phyloP scores from a whole-genome alignment of 2,888 invertebrate genomes.

The Bugulina stolonifera region DNA sequence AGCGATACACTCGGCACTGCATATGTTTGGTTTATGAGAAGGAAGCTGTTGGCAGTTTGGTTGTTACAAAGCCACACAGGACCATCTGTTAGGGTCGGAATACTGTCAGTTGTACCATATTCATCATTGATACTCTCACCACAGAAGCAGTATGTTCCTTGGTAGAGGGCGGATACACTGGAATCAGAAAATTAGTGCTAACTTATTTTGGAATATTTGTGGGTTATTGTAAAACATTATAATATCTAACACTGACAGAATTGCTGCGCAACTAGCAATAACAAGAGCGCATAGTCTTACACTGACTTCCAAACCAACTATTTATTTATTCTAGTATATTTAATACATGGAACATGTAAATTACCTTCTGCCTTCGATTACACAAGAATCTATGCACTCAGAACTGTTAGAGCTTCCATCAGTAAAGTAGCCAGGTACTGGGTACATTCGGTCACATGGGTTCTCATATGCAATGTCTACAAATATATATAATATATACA shows the following conservation, averaged over 20 bases:
- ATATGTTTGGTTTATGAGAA: not conserved
- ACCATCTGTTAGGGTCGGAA: not conserved
- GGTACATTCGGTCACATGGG: not conserved
- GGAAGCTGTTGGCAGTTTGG: not conserved
- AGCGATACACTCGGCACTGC: not conserved
- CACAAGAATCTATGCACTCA: not conserved
- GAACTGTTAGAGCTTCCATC: not conserved
- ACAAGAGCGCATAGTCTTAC: no score
- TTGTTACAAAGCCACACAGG: not conserved
- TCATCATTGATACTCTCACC: not conserved
- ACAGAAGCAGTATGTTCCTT: not conserved
- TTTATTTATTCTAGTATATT: no score
- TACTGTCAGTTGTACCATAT: not conserved
- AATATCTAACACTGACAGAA: no score
- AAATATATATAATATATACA: no score
- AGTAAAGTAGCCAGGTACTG: not conserved
- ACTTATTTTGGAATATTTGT: no score
- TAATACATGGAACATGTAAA: no score
- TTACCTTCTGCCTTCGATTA: not conserved
- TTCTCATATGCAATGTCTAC: not conserved
- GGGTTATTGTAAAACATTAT: no score
- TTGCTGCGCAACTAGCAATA: no score
- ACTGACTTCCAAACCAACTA: no score
- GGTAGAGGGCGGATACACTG: not conserved
- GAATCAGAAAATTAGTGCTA: no score